phyloP scores from a whole-genome alignment of 1,140 invertebrate genomes.

The Leucophenga varia region DNA sequence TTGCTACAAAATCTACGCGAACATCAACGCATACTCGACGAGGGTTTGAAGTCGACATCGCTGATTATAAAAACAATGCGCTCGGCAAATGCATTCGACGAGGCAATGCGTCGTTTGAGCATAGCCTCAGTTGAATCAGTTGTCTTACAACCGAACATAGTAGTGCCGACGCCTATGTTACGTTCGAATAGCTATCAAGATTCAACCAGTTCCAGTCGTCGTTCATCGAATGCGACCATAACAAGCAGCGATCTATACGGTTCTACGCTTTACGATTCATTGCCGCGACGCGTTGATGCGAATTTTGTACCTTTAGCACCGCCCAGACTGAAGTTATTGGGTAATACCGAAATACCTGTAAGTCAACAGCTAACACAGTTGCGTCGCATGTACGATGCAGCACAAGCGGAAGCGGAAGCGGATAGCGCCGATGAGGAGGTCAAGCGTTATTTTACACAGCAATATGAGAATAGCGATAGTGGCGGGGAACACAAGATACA shows the following conservation, averaged over 20 bases:
- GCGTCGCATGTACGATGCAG: conserved; percentile 45
- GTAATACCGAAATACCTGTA: conserved; percentile 39
- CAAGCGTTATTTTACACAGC: conserved; percentile 42
- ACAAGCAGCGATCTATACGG: conserved; percentile 43
- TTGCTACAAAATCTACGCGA: conserved; percentile 42
- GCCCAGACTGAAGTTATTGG: conserved; percentile 40
- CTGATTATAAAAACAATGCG: conserved; percentile 53
- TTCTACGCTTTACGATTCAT: conserved; percentile 30
- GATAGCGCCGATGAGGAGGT: conserved; percentile 54
- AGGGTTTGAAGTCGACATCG: conserved; percentile 52
- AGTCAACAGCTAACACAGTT: conserved; percentile 49
- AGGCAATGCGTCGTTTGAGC: conserved; percentile 51
- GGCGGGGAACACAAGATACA: conserved; percentile 43
- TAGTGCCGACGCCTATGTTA: conserved; percentile 45
- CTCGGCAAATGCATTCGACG: conserved; percentile 52
- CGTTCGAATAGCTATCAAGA: conserved; percentile 50
- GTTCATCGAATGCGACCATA: conserved; percentile 35
- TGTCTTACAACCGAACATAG: conserved; percentile 32
- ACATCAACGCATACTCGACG: conserved; percentile 47
- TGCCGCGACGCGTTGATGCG: conserved; percentile 16
- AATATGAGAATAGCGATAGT: conserved; percentile 32
- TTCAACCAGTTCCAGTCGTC: conserved; percentile 17
- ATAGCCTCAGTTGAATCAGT: conserved; percentile 49
- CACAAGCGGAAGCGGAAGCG: conserved; percentile 25
- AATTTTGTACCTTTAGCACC: conserved; percentile 28